Evolutionary conservation across 2,797 vertebrate genomes (phyloP), one percentile per base, ranked within the genome.

Genomic region (Vireo griseus): DNA sequence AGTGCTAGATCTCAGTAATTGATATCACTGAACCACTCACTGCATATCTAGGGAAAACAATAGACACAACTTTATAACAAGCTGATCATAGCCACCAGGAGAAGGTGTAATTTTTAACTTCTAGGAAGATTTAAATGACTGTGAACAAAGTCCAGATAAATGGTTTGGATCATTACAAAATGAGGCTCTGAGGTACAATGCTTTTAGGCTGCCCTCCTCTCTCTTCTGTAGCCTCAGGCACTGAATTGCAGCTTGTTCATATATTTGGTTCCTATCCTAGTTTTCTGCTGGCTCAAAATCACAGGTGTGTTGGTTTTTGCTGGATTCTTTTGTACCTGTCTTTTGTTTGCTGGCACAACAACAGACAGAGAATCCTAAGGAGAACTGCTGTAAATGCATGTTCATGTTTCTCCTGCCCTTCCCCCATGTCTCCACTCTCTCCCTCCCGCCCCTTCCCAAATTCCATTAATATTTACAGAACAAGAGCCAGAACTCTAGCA

Each of bases 391-490:
- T 37, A 90, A 90, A 94, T 58, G 24, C 54, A 51, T 4, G 3
- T 77, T 73, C 18, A 2, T 88, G 29, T 42, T 82, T 83, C 54
- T 91, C 11, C 44, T 67, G 1, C 78, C 21, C 50, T 28, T 66
- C 51, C 58, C 20, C 47, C 73, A 62, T 15, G 12, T 86, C 51
- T 63, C 52, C 17, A 55, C 28, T 78, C 16, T 12, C 17, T 87
- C 21, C 13, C 14, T 62, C 25, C 40, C 9, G 2, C 45, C 42
- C 28, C 10, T n/a, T 79, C 72, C 77, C 33, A 79, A 88, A 95
- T 94, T 72, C 72, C 76, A 73, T 91, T 86, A 94, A 86, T 92
- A 92, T 94, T 94, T 96, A 65, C 65, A 71, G 90, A 90, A 82
- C 39, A 76, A 74, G 75, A 93, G 86, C 68, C 72, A 80, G 35